Percentiles rank a stretch among this genome's conserved stretches.
Evolutionary conservation across 2,888 invertebrate species (phyloP).

Genomic region (Myopa tessellatipennis): DNA sequence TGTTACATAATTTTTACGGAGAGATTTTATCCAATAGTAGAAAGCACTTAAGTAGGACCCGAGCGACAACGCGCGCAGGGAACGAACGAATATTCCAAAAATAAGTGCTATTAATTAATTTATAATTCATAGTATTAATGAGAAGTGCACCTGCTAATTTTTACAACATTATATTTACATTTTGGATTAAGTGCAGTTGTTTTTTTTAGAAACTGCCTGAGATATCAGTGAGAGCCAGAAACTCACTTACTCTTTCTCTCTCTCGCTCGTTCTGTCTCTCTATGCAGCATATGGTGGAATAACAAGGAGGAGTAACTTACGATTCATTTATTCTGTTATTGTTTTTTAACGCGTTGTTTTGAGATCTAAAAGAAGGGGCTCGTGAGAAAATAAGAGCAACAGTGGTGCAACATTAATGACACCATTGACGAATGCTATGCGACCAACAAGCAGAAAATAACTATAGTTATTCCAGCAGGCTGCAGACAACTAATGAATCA

Average conservation of each 20-base stretch:
- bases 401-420: background rate
- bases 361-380: background rate
- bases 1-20: slow-evolving; percentile 12
- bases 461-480: background rate
- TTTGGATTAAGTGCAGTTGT: too few species aligned
- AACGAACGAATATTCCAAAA: slow-evolving; percentile 4
- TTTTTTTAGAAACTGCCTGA: too few species aligned
- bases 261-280: background rate
- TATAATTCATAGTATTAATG: background rate
- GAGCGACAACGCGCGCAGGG: background rate
- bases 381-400: background rate
- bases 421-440: background rate
- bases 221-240: too few species aligned
- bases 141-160: background rate
- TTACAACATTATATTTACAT: background rate
- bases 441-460: background rate
- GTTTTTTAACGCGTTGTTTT: background rate
- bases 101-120: slow-evolving; percentile 19
- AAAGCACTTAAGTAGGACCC: slow-evolving; percentile 1
- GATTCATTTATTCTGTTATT: too few species aligned
- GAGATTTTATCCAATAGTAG: slow-evolving; percentile 21
- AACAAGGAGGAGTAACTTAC: background rate
- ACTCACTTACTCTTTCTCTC: too few species aligned
- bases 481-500: background rate
- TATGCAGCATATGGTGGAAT: background rate